These are phyloP conservation scores for Cervus canadensis DNA, from an alignment of 2,113 vertebrate species.

Conservation along the genomic window DNA sequence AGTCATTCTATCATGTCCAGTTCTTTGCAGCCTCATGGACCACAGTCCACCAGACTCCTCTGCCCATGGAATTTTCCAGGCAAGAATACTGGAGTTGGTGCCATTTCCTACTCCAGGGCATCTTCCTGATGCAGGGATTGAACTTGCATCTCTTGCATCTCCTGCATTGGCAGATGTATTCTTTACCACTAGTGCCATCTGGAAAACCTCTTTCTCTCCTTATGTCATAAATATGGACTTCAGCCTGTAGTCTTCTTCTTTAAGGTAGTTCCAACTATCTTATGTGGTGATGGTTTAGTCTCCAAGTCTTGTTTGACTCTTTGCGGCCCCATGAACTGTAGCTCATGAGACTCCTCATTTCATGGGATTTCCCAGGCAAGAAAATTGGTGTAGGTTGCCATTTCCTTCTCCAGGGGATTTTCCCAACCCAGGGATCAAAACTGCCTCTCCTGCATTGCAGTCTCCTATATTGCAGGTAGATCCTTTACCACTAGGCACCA, in stretches of 20 bases:
- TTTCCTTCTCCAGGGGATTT: not conserved
- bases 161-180: not conserved
- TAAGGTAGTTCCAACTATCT: not conserved
- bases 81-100: not conserved
- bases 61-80: not conserved
- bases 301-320: not conserved
- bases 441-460: not conserved
- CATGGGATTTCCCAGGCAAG: not conserved
- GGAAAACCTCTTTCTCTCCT: not conserved
- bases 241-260: not conserved
- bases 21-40: not conserved
- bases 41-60: not conserved
- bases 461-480: not conserved
- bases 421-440: not conserved
- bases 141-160: not conserved
- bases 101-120: not conserved
- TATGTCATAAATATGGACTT: not conserved
- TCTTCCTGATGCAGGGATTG: rapidly evolving
- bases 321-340: not conserved
- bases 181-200: not conserved
- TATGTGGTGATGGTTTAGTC: not conserved
- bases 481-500: not conserved
- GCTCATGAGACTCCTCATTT: not conserved
- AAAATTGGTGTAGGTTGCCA: not conserved
- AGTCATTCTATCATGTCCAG: not conserved